Percentiles rank a stretch among this genome's conserved stretches.
Evolutionary conservation across 2,888 invertebrate genomes (phyloP).

Genomic region (Bembecia ichneumoniformis): DNA sequence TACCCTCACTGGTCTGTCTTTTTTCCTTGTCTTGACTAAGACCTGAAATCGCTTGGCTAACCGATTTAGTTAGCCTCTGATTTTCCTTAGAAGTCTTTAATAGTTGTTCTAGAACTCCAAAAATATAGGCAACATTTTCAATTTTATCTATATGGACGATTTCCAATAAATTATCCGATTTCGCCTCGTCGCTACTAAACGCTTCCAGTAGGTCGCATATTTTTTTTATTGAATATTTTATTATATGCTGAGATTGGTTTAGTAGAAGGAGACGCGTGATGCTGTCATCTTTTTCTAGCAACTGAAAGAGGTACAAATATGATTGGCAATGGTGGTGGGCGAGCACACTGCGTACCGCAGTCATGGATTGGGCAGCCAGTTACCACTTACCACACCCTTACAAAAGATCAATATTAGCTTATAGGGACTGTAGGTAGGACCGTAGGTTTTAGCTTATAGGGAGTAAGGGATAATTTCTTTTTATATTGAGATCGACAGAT

Average conservation of each 20-base stretch:
- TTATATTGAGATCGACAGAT: too few relatives aligned
- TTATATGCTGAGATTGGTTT: conserved; percentile 43
- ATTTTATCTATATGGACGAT: conserved; percentile 22
- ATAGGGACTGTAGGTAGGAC: too few relatives aligned
- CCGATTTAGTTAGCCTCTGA: conserved; percentile 7
- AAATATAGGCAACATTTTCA: conserved; percentile 44
- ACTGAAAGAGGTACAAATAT: conserved; percentile 27
- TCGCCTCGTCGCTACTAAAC: conserved; percentile 20
- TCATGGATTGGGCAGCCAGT: too few relatives aligned
- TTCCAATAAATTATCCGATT: conserved; percentile 26
- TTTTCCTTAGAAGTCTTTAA: conserved; percentile 27
- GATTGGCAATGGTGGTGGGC: too few relatives aligned
- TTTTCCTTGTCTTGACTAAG: conserved; percentile 23
- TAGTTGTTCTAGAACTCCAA: conserved; percentile 40
- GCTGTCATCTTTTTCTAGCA: conserved; percentile 38
- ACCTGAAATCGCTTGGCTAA: conserved; percentile 18
- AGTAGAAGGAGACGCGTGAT: conserved; percentile 37
- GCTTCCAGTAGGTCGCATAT: conserved; percentile 30
- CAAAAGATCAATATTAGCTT: too few relatives aligned
- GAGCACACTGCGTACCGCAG: too few relatives aligned
- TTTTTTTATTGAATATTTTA: conserved; percentile 43
- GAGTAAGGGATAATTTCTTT: too few relatives aligned
- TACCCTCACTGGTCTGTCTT: conserved; percentile 15
- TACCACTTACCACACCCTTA: too few relatives aligned
- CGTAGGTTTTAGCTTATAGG: too few relatives aligned